These are phyloP conservation scores for Nipponacmea schrenckii DNA, from an alignment of 2,888 invertebrate genomes.

Conservation along the genomic window DNA sequence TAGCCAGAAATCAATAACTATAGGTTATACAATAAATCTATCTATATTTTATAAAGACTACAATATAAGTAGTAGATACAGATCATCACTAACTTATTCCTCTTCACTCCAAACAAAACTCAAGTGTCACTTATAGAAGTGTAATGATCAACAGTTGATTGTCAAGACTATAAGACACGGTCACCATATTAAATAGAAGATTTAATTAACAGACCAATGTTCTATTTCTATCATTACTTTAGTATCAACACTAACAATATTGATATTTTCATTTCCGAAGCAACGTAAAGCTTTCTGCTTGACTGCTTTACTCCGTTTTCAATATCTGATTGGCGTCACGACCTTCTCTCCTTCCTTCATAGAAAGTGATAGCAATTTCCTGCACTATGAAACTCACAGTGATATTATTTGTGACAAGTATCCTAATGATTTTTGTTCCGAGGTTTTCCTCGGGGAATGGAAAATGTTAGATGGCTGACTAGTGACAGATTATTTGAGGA, in stretches of 20 bases:
- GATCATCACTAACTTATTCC: no score
- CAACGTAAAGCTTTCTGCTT: conserved; percentile 19
- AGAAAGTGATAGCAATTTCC: conserved; percentile 23
- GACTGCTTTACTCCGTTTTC: conserved; percentile 10
- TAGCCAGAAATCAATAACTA: no score
- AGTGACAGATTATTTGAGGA: conserved; percentile 9
- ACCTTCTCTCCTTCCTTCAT: conserved; percentile 11
- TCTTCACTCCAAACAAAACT: no score
- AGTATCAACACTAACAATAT: conserved; percentile 13
- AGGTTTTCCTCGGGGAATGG: conserved; percentile 3
- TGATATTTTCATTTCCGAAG: conserved; percentile 23
- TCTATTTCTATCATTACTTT: conserved; percentile 4
- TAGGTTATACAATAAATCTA: no score
- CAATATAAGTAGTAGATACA: no score
- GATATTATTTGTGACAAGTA: conserved; percentile 9
- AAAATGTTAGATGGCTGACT: conserved; percentile 8
- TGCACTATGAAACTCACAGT: conserved; percentile 6
- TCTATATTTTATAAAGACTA: no score
- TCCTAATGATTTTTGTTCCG: conserved; percentile 5
- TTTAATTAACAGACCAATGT: conserved; percentile 1
- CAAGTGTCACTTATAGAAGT: no score
- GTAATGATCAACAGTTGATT: no score
- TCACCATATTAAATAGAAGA: neutral
- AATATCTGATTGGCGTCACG: conserved; percentile 9
- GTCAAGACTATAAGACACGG: no score